Evolutionary conservation across 2,797 vertebrate species (phyloP).

Genomic region (Gymnothorax reevesii): DNA sequence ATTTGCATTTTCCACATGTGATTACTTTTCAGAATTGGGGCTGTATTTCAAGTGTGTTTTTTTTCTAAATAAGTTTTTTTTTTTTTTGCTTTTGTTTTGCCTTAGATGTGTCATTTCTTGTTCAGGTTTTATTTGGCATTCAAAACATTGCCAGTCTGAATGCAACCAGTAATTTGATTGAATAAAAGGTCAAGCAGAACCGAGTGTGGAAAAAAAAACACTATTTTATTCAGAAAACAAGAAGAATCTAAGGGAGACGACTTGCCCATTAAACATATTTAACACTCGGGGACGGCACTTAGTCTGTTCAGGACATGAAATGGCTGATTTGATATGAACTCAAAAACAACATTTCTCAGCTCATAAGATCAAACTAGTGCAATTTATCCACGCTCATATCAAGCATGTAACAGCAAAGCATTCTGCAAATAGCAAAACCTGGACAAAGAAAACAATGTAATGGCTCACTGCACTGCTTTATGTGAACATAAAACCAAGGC

Average conservation of each 20-base stretch:
- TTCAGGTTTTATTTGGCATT: not conserved
- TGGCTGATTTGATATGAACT: not conserved
- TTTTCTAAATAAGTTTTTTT: not conserved
- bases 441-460: conserved; percentile 64
- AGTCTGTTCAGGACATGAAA: not conserved
- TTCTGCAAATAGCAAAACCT: conserved; percentile 54
- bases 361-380: conserved; percentile 25
- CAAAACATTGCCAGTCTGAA: not conserved
- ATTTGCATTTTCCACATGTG: too few relatives aligned
- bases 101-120: not conserved
- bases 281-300: not conserved
- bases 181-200: conserved; percentile 5
- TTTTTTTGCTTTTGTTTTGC: not conserved
- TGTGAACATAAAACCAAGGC: conserved; percentile 32
- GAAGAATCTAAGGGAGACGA: not conserved
- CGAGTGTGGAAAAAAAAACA: not conserved
- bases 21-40: too few relatives aligned
- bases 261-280: not conserved
- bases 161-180: not conserved
- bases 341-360: not conserved
- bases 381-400: conserved; percentile 22
- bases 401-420: conserved; percentile 51
- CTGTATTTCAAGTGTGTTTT: too few relatives aligned
- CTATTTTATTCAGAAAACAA: conserved; percentile 3
- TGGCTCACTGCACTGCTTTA: conserved; percentile 49